Conservation (phyloP, 2,113 vertebrate genomes). For the Chloroceryle aenea region DNA sequence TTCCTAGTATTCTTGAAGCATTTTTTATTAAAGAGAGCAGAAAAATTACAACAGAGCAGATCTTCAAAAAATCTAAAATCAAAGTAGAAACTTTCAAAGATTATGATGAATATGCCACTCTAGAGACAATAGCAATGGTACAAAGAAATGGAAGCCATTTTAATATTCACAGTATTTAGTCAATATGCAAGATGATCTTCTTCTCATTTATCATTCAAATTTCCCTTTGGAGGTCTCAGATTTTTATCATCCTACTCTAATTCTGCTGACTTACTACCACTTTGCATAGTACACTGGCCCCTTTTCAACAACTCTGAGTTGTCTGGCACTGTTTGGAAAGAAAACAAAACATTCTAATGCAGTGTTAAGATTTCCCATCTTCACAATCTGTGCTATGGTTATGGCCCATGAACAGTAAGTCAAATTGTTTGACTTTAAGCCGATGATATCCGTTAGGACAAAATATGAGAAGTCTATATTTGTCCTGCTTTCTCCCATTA, state of each 20-base stretch:
- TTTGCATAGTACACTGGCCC: background rate
- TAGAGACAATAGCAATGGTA: background rate
- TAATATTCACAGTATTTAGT: background rate
- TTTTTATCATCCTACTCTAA: background rate
- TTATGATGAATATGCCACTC: background rate
- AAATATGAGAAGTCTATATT: background rate
- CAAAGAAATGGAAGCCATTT: background rate
- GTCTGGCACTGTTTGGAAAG: background rate
- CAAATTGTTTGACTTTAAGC: background rate
- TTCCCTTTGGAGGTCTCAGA: background rate
- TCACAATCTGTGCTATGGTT: background rate
- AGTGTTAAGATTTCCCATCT: background rate
- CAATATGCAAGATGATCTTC: background rate
- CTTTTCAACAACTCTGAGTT: background rate
- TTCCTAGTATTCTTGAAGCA: background rate
- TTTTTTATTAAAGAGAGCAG: background rate
- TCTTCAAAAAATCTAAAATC: background rate
- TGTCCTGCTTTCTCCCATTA: background rate
- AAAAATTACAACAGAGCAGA: background rate
- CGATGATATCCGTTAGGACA: rapidly evolving
- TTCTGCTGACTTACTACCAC: background rate
- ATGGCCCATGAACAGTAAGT: background rate
- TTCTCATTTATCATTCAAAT: background rate
- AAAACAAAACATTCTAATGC: background rate
- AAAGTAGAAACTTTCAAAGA: background rate